A percentile compares a stretch with the other conserved stretches of the same genome.
These are phyloP conservation scores for Amphilophus citrinellus DNA, from an alignment of 2,113 vertebrate genomes.

Conservation along the genomic window DNA sequence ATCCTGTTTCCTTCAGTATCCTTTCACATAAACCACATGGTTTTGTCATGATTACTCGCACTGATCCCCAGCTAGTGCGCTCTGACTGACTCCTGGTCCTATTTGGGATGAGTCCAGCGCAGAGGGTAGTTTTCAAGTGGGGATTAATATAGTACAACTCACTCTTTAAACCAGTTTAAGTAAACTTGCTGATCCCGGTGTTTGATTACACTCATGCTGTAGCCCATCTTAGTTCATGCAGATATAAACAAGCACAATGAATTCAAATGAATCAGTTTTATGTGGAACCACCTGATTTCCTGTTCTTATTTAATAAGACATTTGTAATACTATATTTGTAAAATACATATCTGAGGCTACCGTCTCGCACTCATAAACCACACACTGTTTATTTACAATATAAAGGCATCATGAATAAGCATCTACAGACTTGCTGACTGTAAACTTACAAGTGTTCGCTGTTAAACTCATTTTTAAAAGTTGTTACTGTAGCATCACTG, in stretches of 20 bases:
- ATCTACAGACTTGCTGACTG: constrained; percentile 32
- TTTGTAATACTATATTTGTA: constrained; percentile 14
- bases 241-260: not conserved
- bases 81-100: not conserved
- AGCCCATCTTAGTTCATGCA: not conserved
- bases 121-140: not conserved
- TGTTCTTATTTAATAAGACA: constrained; percentile 30
- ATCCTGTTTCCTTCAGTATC: constrained; percentile 1
- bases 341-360: constrained; percentile 9
- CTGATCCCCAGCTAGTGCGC: not conserved
- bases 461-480: not conserved
- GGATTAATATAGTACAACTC: not conserved
- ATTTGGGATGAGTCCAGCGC: not conserved
- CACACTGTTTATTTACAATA: constrained; percentile 41
- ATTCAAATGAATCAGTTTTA: not conserved
- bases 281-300: constrained; percentile 6
- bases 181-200: not conserved
- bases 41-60: not conserved
- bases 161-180: not conserved
- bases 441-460: not conserved
- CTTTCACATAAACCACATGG: not conserved
- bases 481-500: constrained; percentile 5
- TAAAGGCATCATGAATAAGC: constrained; percentile 70
- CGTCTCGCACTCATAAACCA: constrained; percentile 1
- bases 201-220: not conserved